Conservation (phyloP, 1,140 invertebrate genomes). For the Planococcus citri region DNA sequence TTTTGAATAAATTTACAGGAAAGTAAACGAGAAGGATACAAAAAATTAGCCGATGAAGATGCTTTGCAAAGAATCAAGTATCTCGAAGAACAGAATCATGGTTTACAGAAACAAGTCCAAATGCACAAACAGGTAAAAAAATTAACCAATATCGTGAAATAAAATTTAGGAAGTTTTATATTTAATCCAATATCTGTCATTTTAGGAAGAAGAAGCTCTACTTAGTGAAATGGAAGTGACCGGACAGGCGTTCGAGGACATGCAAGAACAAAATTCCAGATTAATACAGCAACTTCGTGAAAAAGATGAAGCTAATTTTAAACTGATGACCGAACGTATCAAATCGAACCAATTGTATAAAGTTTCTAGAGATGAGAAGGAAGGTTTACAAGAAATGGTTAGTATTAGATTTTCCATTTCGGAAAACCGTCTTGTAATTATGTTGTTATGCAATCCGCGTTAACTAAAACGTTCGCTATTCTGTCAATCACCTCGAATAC, state of each 20-base stretch:
- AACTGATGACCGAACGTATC: constrained; percentile 95
- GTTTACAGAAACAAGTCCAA: constrained; percentile 67
- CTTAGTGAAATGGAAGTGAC: constrained; percentile 99
- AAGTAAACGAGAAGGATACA: constrained; percentile 78
- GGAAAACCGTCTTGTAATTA: not conserved
- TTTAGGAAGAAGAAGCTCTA: constrained; percentile 89
- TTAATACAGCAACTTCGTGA: constrained; percentile 91
- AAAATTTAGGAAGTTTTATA: not conserved
- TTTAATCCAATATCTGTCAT: not conserved
- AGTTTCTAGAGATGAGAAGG: constrained; percentile 84
- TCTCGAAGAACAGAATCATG: constrained; percentile 78
- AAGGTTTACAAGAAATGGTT: constrained; percentile 77
- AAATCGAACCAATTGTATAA: constrained; percentile 96
- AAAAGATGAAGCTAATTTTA: constrained; percentile 99
- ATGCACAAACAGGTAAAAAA: constrained; percentile 61
- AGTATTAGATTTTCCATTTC: not conserved
- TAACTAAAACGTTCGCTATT: not conserved
- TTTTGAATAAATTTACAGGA: constrained; percentile 56
- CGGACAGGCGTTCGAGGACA: constrained; percentile 96
- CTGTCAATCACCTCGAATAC: not conserved
- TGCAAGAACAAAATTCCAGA: constrained; percentile 96
- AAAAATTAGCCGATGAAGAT: constrained; percentile 89
- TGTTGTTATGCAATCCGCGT: too few relatives aligned
- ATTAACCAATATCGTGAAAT: not conserved
- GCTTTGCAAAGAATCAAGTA: constrained; percentile 88